Evolutionary conservation across 2,888 invertebrate genomes (phyloP).

Genomic region (Maniola hyperantus): DNA sequence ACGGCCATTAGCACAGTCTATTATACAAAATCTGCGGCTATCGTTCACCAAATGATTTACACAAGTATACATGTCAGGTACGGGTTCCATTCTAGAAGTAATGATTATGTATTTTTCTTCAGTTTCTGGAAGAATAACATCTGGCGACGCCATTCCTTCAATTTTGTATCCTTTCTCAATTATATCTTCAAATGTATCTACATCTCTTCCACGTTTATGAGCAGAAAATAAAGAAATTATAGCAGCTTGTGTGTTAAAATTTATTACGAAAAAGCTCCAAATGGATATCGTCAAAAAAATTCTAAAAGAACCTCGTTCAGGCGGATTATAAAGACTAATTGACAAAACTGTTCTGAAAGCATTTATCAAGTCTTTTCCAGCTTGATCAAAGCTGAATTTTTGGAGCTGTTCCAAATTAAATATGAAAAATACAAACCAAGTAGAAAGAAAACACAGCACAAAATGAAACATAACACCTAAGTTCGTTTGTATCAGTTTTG

Average conservation of each 20-base stretch:
- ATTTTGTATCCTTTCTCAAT: constrained; percentile 66
- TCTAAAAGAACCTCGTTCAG: constrained; percentile 58
- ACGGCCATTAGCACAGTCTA: constrained; percentile 69
- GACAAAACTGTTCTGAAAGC: constrained; percentile 59
- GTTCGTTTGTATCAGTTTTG: constrained; percentile 52
- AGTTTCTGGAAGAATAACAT: constrained; percentile 64
- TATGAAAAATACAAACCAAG: constrained; percentile 63
- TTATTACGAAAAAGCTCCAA: constrained; percentile 72
- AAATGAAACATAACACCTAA: constrained; percentile 48
- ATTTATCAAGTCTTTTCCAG: constrained; percentile 70
- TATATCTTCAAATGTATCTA: constrained; percentile 72
- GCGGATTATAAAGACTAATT: constrained; percentile 58
- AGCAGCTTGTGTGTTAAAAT: constrained; percentile 69
- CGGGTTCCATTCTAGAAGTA: constrained; percentile 59
- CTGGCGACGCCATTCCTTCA: constrained; percentile 73
- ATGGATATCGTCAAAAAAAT: constrained; percentile 62
- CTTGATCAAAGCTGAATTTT: constrained; percentile 55
- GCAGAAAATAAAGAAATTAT: constrained; percentile 73
- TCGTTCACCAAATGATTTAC: constrained; percentile 57
- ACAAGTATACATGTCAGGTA: constrained; percentile 58
- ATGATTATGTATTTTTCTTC: constrained; percentile 61
- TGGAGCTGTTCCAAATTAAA: constrained; percentile 55
- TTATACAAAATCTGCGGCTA: constrained; percentile 63
- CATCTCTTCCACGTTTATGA: constrained; percentile 66
- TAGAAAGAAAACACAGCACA: constrained; percentile 54